phyloP scores from a whole-genome alignment of 2,888 invertebrate genomes.

The Lymantria dispar region DNA sequence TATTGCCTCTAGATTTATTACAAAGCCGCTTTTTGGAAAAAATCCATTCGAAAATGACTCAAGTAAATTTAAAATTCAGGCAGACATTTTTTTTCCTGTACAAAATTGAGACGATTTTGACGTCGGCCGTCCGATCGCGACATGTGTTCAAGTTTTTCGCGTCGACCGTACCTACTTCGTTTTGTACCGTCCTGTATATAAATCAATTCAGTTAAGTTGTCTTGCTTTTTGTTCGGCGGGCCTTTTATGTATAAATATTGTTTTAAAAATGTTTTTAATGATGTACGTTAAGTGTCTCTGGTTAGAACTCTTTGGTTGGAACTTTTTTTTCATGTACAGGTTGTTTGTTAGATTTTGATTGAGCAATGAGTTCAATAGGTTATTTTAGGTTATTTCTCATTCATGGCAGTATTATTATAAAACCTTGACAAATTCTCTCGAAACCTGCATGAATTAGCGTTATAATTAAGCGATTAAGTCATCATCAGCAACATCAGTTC shows the following conservation, averaged over 20 bases:
- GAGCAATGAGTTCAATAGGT: too few species aligned
- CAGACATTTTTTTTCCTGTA: conserved; percentile 76
- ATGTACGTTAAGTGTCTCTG: conserved; percentile 48
- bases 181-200: conserved; percentile 41
- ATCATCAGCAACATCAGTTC: too few species aligned
- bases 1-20: conserved; percentile 79
- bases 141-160: conserved; percentile 54
- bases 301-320: conserved; percentile 16
- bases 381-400: too few species aligned
- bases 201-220: conserved; percentile 64
- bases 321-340: conserved; percentile 7
- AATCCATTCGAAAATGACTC: conserved; percentile 70
- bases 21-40: conserved; percentile 66
- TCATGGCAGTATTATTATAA: too few species aligned
- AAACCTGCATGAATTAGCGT: too few species aligned
- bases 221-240: conserved; percentile 52
- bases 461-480: too few species aligned
- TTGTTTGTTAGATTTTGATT: background rate
- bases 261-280: conserved; percentile 65
- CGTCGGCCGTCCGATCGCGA: conserved; percentile 61
- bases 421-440: too few species aligned
- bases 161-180: conserved; percentile 46
- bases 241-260: conserved; percentile 51
- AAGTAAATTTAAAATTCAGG: conserved; percentile 78
- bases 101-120: conserved; percentile 81